A percentile compares a stretch with the other conserved stretches of the same genome.
Conservation (phyloP, 2,797 vertebrate genomes). For the Hemitrygon akajei region DNA sequence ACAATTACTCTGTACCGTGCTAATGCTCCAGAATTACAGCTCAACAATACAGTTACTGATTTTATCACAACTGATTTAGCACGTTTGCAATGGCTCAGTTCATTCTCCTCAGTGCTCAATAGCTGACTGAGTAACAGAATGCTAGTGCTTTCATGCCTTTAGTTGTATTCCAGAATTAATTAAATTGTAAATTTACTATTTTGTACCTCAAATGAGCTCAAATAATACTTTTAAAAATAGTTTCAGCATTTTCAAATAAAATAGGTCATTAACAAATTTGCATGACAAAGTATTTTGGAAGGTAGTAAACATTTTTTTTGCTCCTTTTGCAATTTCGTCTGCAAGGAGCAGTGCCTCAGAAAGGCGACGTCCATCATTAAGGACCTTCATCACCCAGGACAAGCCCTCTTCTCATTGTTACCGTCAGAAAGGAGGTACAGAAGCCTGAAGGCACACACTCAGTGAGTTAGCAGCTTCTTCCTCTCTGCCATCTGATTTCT, state of each 20-base stretch:
- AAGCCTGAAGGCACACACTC: too few species aligned
- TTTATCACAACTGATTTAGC: neutral
- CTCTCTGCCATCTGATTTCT: too few species aligned
- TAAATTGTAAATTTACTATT: neutral
- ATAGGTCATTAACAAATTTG: neutral
- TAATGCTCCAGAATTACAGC: neutral
- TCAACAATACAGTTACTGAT: neutral
- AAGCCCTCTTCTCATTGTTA: too few species aligned
- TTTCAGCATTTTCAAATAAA: too few species aligned
- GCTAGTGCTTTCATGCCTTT: neutral
- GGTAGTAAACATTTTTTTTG: too few species aligned
- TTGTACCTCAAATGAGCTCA: neutral
- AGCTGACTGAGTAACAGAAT: neutral
- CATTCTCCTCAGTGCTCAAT: neutral
- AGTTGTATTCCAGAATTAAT: neutral
- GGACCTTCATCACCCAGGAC: too few species aligned
- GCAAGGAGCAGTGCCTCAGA: too few species aligned
- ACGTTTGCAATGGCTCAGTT: neutral
- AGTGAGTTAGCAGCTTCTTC: too few species aligned
- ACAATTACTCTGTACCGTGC: neutral
- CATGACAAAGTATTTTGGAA: neutral
- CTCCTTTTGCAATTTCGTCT: neutral
- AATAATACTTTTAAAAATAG: neutral
- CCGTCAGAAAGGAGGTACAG: too few species aligned
- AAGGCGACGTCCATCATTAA: too few species aligned